Evolutionary conservation across 2,113 vertebrate genomes (phyloP), one percentile per base, ranked within the genome.

Genomic region (Nycticebus coucang): DNA sequence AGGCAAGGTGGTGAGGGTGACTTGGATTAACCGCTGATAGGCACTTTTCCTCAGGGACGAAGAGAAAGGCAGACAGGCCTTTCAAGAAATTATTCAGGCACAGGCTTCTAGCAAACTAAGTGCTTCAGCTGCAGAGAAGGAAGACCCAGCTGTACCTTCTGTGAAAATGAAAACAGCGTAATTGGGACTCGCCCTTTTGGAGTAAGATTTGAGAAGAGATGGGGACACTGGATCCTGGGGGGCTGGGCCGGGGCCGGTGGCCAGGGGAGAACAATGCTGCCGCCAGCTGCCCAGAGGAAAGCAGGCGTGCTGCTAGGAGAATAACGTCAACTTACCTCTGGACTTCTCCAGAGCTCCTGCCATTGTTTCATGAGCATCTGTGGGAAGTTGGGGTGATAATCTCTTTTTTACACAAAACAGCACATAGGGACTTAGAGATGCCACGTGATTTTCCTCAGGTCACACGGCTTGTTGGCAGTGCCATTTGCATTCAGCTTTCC

Each of bases 401-500:
- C 28, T 83, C 19, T 1, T n/a, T 68, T 72, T 79, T 66, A 9
- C 45, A 82, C 11, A 71, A n/a, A 72, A 9, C 12, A 50, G 68
- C 18, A 45, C 37, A 53, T 28, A 83, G 83, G 93, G 69, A 30
- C 60, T 89, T 59, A 78, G 82, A 14, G 66, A 30, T 28, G 26
- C n/a, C 59, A 1, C 26, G 14, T 10, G n/a, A 84, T 62, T 94
- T 88, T 87, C 26, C 62, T 66, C 9, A 17, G 81, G 53, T 68
- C 83, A 74, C 41, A 91, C 28, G 81, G 45, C 64, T 55, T 45
- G 26, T 86, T 64, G 77, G 28, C 35, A 37, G 50, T 64, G 22
- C 64, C 33, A 33, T 90, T 84, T 95, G 71, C 72, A 72, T 74
- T 78, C 62, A 79, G 24, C 41, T 88, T 92, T 87, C 66, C 80